Evolutionary conservation across 2,113 vertebrate species (phyloP).

Genomic region (Anarhynchus alexandrinus): DNA sequence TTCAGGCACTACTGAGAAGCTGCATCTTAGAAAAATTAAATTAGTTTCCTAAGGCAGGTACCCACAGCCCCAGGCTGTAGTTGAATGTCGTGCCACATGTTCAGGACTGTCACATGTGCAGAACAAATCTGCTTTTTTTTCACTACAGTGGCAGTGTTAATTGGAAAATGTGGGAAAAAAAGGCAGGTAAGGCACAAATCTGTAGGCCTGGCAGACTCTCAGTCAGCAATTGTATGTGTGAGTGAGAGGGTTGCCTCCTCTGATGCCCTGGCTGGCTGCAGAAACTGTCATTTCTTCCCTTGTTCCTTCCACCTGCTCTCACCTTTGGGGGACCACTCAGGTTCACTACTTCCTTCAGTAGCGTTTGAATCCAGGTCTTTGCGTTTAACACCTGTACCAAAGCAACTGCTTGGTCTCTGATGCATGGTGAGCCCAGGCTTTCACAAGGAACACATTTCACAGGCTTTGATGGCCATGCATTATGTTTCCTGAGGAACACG

Average conservation of each 20-base stretch:
- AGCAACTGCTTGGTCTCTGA: background rate
- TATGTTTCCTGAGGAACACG: background rate
- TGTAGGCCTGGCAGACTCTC: background rate
- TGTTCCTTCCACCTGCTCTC: background rate
- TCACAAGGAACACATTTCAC: background rate
- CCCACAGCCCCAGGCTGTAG: background rate
- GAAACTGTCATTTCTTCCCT: background rate
- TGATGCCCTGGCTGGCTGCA: background rate
- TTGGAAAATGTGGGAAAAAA: background rate
- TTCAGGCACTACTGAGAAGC: background rate
- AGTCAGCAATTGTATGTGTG: background rate
- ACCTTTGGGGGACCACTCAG: background rate
- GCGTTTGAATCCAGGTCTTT: background rate
- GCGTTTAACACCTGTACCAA: background rate
- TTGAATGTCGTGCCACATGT: accelerated
- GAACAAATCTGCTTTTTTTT: background rate
- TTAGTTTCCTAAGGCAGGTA: background rate
- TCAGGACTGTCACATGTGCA: too few species aligned
- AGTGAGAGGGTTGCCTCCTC: background rate
- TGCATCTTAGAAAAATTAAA: background rate
- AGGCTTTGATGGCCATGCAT: background rate
- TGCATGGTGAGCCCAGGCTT: background rate
- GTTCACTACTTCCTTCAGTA: background rate
- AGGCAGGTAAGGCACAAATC: background rate
- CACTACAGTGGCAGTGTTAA: background rate